Evolutionary conservation across 2,797 vertebrate genomes (phyloP).

Genomic region (Pteronotus mesoamericanus): DNA sequence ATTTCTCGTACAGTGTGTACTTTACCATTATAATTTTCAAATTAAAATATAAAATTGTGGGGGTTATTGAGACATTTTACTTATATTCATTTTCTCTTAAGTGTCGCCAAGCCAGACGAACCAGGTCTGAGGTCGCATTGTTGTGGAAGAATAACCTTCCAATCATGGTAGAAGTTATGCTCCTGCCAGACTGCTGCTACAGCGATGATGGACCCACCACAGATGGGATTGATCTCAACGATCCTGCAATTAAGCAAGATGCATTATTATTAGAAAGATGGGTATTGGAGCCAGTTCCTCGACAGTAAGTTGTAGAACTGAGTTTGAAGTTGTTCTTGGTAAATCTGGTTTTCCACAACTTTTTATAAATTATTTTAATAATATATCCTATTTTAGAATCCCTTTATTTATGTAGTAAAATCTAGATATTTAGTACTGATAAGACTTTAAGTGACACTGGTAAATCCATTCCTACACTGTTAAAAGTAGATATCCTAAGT

Average conservation of each 20-base stretch:
- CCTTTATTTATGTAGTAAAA: neutral
- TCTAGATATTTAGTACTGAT: neutral
- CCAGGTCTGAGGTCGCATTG: slow-evolving; percentile 93
- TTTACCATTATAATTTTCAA: neutral
- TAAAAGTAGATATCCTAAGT: neutral
- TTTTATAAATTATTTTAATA: neutral
- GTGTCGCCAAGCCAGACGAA: slow-evolving; percentile 96
- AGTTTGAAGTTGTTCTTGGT: neutral
- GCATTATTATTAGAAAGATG: slow-evolving; percentile 96
- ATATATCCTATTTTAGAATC: neutral
- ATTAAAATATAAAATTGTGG: neutral
- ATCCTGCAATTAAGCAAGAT: slow-evolving; percentile 97
- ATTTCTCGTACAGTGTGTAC: neutral
- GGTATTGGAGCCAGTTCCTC: slow-evolving; percentile 95
- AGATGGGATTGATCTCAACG: slow-evolving; percentile 91
- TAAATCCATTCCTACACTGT: neutral
- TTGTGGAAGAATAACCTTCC: slow-evolving; percentile 98
- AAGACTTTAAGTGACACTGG: neutral
- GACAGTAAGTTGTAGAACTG: slow-evolving; percentile 88
- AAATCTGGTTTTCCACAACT: neutral
- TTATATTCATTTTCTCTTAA: slow-evolving; percentile 72
- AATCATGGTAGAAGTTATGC: slow-evolving; percentile 99
- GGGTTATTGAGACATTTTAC: neutral
- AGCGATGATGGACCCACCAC: slow-evolving; percentile 93
- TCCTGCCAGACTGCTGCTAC: slow-evolving; percentile 99